Conservation (phyloP, 2,113 vertebrate species). For the Perca flavescens region DNA sequence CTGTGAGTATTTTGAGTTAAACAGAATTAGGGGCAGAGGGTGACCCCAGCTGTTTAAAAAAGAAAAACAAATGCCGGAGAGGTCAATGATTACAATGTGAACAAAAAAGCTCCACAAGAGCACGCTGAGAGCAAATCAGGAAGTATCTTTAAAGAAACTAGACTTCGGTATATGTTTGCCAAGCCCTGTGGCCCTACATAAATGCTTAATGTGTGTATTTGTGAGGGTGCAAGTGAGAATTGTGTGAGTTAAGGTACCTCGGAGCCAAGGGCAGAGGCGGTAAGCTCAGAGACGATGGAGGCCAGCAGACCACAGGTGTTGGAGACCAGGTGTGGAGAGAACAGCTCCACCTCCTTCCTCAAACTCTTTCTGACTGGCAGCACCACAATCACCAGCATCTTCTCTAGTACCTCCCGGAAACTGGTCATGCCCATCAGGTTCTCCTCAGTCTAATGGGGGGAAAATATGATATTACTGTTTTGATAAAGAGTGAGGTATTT, state of each 20-base stretch:
- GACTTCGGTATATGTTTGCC: neutral
- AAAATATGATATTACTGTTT: neutral
- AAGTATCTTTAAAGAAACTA: no score
- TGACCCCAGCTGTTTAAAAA: neutral
- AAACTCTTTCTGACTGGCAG: conserved; percentile 96
- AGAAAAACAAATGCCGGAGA: neutral
- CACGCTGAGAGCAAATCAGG: no score
- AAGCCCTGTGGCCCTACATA: neutral
- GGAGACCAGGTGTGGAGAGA: conserved; percentile 96
- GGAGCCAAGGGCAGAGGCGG: conserved; percentile 95
- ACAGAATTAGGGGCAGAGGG: neutral
- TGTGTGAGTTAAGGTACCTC: conserved; percentile 86
- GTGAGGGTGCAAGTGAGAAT: neutral
- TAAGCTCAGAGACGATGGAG: conserved; percentile 97
- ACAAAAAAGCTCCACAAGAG: no score
- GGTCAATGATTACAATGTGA: neutral
- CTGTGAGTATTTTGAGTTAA: neutral
- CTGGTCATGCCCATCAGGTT: conserved; percentile 98
- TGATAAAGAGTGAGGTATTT: neutral
- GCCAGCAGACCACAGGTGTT: conserved; percentile 97
- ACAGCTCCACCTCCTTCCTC: conserved; percentile 95
- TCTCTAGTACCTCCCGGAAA: conserved; percentile 97
- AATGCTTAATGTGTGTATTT: neutral
- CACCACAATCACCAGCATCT: conserved; percentile 98
- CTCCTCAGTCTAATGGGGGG: conserved; percentile 90